phyloP scores from a whole-genome alignment of 2,797 vertebrate genomes.

The Tenualosa ilisha region DNA sequence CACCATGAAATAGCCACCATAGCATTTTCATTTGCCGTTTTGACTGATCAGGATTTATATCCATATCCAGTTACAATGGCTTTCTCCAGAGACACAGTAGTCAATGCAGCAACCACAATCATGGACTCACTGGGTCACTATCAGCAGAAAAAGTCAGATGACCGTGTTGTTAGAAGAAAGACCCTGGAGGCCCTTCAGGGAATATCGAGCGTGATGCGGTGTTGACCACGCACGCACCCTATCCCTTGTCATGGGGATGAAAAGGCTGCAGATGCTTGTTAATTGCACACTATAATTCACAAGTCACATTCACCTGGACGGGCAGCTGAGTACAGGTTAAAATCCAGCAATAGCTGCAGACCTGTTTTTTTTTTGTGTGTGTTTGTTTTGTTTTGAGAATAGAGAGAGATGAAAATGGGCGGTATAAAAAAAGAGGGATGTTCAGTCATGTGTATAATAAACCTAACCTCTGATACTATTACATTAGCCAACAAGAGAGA shows the following conservation, averaged over 20 bases:
- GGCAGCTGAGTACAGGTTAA: neutral
- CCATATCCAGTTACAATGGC: neutral
- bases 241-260: neutral
- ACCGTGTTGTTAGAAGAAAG: neutral
- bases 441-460: neutral
- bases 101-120: neutral
- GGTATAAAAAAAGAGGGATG: neutral
- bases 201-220: neutral
- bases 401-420: neutral
- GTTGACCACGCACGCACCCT: neutral
- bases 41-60: neutral
- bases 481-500: neutral
- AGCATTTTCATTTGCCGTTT: conserved; percentile 7
- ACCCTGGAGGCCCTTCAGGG: neutral
- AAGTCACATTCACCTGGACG: neutral
- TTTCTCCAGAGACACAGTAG: neutral
- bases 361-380: neutral
- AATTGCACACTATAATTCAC: neutral
- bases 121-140: neutral
- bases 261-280: neutral
- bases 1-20: neutral
- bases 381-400: no score
- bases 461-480: neutral
- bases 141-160: neutral
- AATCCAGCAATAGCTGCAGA: neutral